Evolutionary conservation across 2,888 invertebrate species (phyloP), one percentile per base, ranked within the genome.

Genomic region (Pandemis heparana): DNA sequence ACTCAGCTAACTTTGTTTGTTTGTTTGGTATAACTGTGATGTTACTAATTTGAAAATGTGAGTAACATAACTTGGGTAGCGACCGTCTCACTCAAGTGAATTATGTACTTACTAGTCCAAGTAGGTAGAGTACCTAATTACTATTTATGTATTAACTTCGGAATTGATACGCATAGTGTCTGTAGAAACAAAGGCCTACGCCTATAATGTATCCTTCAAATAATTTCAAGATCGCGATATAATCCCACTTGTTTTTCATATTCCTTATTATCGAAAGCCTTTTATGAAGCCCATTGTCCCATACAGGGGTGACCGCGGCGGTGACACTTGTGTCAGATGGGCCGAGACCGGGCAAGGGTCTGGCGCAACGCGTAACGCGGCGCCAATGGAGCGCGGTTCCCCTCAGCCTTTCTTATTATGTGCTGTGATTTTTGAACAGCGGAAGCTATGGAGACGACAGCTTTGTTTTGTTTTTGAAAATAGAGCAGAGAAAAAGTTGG

Each of bases 381-480:
- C 87, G 87, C 88, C 92, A 93, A 92, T 94, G 92, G 88, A 92
- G 93, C 94, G 92, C 88, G 84, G 87, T 92, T 94, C 94, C 94
- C 89, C 83, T 82, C 81, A 83, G 81, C 89, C 89, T 90, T 92
- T 92, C 92, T 94, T 92, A 89, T 89, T 88, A 87, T 85, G 80
- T 79, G 86, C 89, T 81, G 88, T 90, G 94, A 93, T 94, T 93
- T 89, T 68, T 77, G 83, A 81, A 83, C 86, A 85, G 75, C 71
- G 70, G 76, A 74, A 74, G 38, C 78, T 43, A 70, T 85, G 51
- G 91, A 92, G 87, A 69, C 48, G 75, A 62, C 23, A 32, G 23
- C 23, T 56, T 18, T 23, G 7, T 23, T 23, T 56, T 56, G 9
- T 53, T 53, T 16, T 8, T 46, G 14, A 46, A 46, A 14, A 46